A percentile compares a stretch with the other conserved stretches of the same genome.
Conservation (phyloP, 2,888 invertebrate species). For the Ornithoptera priamus region DNA sequence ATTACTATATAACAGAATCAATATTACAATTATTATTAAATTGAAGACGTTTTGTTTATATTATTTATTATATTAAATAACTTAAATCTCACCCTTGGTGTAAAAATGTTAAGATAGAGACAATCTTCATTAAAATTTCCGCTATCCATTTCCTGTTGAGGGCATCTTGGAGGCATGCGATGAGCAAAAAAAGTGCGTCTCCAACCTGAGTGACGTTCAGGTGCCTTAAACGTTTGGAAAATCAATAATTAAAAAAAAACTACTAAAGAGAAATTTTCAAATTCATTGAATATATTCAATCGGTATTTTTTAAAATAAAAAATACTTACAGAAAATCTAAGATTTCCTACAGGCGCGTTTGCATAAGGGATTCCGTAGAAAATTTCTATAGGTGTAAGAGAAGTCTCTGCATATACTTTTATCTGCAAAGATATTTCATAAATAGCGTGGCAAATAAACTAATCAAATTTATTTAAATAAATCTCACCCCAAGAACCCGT, state of each 20-base stretch:
- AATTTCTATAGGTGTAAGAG: slow-evolving; percentile 82
- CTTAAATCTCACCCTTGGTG: slow-evolving; percentile 82
- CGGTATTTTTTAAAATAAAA: background rate
- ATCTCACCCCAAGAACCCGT: slow-evolving; percentile 80
- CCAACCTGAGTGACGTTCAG: slow-evolving; percentile 86
- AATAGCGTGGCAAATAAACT: background rate
- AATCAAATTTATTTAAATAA: slow-evolving; percentile 21
- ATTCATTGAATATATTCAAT: background rate
- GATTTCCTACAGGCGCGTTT: slow-evolving; percentile 85
- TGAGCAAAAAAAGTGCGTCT: slow-evolving; percentile 85
- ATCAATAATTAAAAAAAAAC: background rate
- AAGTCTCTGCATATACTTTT: slow-evolving; percentile 83
- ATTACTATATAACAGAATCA: background rate
- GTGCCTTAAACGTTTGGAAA: slow-evolving; percentile 74
- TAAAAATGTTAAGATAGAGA: slow-evolving; percentile 94
- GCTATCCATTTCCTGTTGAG: slow-evolving; percentile 70
- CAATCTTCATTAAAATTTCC: slow-evolving; percentile 86
- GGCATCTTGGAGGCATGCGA: slow-evolving; percentile 85
- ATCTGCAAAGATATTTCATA: slow-evolving; percentile 68
- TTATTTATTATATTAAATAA: background rate
- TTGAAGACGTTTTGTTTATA: background rate
- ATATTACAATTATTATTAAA: background rate
- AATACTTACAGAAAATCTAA: slow-evolving; percentile 84
- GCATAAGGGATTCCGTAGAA: slow-evolving; percentile 91
- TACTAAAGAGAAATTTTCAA: background rate